A percentile compares a stretch with the other conserved stretches of the same genome.
Conservation (phyloP, 2,888 invertebrate genomes). For the Sylvicola cinctus region DNA sequence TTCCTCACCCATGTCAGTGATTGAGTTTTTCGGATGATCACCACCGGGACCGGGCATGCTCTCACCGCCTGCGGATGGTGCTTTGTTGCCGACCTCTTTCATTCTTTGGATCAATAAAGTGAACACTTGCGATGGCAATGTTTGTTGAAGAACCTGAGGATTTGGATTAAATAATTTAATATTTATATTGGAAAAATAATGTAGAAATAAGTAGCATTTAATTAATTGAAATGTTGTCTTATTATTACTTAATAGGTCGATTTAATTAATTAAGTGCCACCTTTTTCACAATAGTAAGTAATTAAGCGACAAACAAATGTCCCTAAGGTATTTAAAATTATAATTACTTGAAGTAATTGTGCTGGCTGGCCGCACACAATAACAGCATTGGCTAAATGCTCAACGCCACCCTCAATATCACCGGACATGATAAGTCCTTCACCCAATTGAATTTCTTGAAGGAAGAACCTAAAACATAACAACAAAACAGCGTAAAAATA, state of each 20-base stretch:
- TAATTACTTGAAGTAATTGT: constrained; percentile 19
- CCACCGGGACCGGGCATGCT: background rate
- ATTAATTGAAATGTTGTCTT: too few relatives aligned
- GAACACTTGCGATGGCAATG: constrained; percentile 89
- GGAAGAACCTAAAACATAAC: constrained; percentile 25
- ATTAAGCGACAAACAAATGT: background rate
- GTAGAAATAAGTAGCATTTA: too few relatives aligned
- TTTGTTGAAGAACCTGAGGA: constrained; percentile 65
- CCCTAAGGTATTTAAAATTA: background rate
- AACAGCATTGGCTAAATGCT: constrained; percentile 94
- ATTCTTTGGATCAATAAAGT: constrained; percentile 60
- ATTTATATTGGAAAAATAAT: too few relatives aligned
- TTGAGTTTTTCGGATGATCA: background rate
- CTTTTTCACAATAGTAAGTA: background rate
- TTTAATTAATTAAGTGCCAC: too few relatives aligned
- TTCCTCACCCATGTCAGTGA: constrained; percentile 1
- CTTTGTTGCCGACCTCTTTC: constrained; percentile 21
- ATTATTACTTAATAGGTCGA: too few relatives aligned
- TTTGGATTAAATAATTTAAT: too few relatives aligned
- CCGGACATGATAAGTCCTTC: constrained; percentile 79
- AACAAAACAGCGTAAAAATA: too few relatives aligned
- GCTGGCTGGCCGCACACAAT: constrained; percentile 76
- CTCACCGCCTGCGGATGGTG: background rate
- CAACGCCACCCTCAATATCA: constrained; percentile 75
- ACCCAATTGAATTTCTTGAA: constrained; percentile 71